Evolutionary conservation across 1,140 invertebrate genomes (phyloP), one percentile per base, ranked within the genome.

Genomic region (Hylyphantes graminicola): DNA sequence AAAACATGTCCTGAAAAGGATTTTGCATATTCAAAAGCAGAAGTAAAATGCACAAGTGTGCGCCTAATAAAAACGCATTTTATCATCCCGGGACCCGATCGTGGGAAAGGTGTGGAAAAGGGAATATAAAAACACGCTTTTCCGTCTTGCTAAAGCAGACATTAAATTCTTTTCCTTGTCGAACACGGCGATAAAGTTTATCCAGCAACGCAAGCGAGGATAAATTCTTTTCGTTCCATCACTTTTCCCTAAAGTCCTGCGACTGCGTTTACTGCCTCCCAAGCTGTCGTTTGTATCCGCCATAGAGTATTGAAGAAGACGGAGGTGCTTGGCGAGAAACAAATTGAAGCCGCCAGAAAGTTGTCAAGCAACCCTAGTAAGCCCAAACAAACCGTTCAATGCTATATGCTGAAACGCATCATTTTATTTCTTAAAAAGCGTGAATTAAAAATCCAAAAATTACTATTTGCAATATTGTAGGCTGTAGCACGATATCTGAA

Each of bases 101-200:
- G 63, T 53, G 63, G 63, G 48, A 67, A 64, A 76, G 64, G 19
- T 17, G 51, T 53, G 17, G 17, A 54, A 63, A 64, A 65, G 65
- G 63, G 50, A 54, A 65, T 54, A 80, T 80, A 80, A 80, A 80
- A 80, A 70, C 70, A 50, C 48, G 9, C 54, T 59, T 59, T 65
- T 70, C 21, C 35, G 5, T 35, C 35, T 35, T 59, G 12, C 53
- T 70, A 70, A 80, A 80, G 65, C 21, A 19, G 48, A 80, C 77
- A 80, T 80, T 80, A 80, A 80, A 80, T 80, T 80, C 65, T 70
- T 54, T 70, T 80, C 77, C 77, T 70, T 80, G 77, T 80, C 77
- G 77, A 80, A 80, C 77, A 80, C 48, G 48, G 55, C 65, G 77
- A 80, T 80, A 80, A 80, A 80, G 54, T 80, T 80, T 80, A 80